Conservation (phyloP, 2,888 invertebrate genomes). For the Microchrysa polita region DNA sequence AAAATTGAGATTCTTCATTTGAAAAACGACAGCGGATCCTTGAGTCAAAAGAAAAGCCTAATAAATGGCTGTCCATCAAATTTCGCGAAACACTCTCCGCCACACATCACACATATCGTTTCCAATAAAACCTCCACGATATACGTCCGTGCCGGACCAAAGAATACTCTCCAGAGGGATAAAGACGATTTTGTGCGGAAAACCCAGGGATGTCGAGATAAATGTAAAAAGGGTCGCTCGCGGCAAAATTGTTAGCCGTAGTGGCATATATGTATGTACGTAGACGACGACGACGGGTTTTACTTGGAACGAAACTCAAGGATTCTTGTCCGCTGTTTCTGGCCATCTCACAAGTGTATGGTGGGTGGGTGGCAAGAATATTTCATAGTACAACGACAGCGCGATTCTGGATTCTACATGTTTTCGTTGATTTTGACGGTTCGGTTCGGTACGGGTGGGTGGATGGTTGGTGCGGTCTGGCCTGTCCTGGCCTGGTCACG, state of each 20-base stretch:
- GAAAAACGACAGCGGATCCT: too few species aligned
- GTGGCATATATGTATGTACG: too few species aligned
- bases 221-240: constrained; percentile 55
- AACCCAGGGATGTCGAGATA: constrained; percentile 52
- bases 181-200: constrained; percentile 51
- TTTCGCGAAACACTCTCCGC: too few species aligned
- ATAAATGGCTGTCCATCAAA: too few species aligned
- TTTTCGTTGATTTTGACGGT: constrained; percentile 49
- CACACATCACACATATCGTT: constrained; percentile 29
- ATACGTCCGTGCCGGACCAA: constrained; percentile 22
- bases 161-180: constrained; percentile 47
- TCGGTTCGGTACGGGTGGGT: constrained; percentile 45
- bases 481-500: too few species aligned
- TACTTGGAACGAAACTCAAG: constrained; percentile 28
- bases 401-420: constrained; percentile 51
- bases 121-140: constrained; percentile 37
- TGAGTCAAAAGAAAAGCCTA: too few species aligned
- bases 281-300: constrained; percentile 24
- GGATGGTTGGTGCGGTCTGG: too few species aligned
- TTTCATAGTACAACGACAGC: constrained; percentile 28
- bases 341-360: constrained; percentile 22
- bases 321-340: constrained; percentile 44
- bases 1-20: too few species aligned
- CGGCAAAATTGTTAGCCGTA: constrained; percentile 55
- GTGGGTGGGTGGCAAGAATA: constrained; percentile 45